Base-by-base conservation (phyloP, 2,113 vertebrate species). In the Dasyornis broadbenti region DNA sequence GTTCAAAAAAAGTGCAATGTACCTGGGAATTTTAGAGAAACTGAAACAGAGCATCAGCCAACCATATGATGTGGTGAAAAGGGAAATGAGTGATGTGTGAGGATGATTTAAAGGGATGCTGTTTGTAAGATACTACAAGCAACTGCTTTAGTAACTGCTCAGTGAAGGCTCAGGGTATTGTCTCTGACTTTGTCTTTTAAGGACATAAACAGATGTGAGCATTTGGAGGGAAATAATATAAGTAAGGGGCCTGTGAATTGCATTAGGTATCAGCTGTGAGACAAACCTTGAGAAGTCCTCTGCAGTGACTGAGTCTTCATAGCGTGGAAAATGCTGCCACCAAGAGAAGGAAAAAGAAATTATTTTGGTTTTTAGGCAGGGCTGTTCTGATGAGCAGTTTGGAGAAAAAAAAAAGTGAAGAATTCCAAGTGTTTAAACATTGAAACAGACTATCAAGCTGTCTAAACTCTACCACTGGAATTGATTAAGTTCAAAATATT, bases 21-120 rank as follows among this genome's bases (percentile, higher is more conserved):
- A 0, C 16, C 52, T 44, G 52, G 28, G 56, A n/a, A 56, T 56
- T n/a, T 37, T 24, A 12, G 6, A 70, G 23, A 65, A 31, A 4
- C 28, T 30, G 59, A 10, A 65, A 37, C 17, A 60, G 23, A n/a
- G 7, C 9, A 14, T 52, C 57, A 60, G 21, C 44, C 40, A 73
- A 24, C 22, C 56, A 26, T 7, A 15, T 2, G 5, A 33, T 49
- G 31, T 19, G 26, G 28, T 50, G 13, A 52, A 1, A 8, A 64
- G 42, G 47, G n/a, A 68, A 47, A 39, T 3, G 4, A 53, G 10
- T 40, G 28, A 39, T 0, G 0, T 53, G 44, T 8, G 2, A 22
- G 37, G 22, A 28, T 53, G 59, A 27, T 13, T 54, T 52, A 49
- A 64, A 61, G 24, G 45, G 49, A 3, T 20, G 8, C 12, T 42